Evolutionary conservation across 2,888 invertebrate species (phyloP), one percentile per base, ranked within the genome.

Genomic region (Ariolimax columbianus): DNA sequence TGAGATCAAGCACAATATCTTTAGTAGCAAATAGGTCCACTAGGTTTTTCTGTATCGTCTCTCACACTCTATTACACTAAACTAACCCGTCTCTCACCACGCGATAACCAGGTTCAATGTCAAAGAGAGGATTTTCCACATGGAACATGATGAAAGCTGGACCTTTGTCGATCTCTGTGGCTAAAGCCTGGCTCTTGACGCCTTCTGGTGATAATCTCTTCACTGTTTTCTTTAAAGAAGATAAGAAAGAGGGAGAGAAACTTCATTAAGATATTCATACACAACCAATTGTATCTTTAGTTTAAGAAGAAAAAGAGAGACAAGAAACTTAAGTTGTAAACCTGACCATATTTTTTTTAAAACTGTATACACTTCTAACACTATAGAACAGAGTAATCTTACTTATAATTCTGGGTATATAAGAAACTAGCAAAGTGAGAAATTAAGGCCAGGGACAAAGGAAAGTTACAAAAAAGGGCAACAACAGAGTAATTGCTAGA

Each of bases 91-190:
- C 77, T 85, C 85, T 81, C 81, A 85, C 85, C 85, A 85, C 77
- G 11, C 73, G 80, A 19, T 70, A 59, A 43, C 77, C 81, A 51
- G 14, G 82, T 33, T 85, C 85, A 30, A 63, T 77, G 36, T 68
- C 51, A 51, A 85, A 85, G 36, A 85, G 47, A 19, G 82, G 81
- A 68, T 82, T 82, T 36, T 85, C 85, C 55, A 51, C 66, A 55
- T 97, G 97, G 91, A 97, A 97, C 83, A 97, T 94, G 88, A 97
- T 95, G 66, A 97, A 94, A 72, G 96, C 95, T 2, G 97, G 97
- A 82, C 96, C 96, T 63, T 95, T 95, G 89, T 96, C 95, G 19
- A 97, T 94, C 91, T 96, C 96, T 89, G 95, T 95, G n/a, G 96
- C 96, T 77, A 97, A 95, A 36, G 95, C 95, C 55, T 95, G 95